A percentile compares a stretch with the other conserved stretches of the same genome.
Conservation (phyloP, 2,797 vertebrate species). For the Sebastes hubbsi region DNA sequence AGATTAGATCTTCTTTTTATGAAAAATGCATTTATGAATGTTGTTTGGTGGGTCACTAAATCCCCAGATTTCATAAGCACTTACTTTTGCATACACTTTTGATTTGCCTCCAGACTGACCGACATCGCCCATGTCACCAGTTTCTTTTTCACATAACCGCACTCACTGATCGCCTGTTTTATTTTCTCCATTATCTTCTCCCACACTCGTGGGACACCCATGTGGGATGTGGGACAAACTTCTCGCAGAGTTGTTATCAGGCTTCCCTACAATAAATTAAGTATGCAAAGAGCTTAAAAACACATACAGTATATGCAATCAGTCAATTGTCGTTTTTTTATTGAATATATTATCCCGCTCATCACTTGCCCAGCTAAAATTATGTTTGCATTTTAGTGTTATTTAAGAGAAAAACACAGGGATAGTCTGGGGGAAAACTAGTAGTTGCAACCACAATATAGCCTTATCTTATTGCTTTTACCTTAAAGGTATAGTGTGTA, state of each 20-base stretch:
- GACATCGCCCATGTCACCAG: constrained; percentile 90
- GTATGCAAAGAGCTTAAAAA: neutral
- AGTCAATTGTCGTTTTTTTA: neutral
- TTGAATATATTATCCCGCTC: neutral
- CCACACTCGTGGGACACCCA: constrained; percentile 92
- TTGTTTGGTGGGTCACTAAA: neutral
- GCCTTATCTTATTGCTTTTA: neutral
- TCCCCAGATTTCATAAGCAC: neutral
- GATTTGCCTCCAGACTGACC: constrained; percentile 84
- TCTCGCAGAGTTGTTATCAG: constrained; percentile 86
- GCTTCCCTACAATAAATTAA: constrained; percentile 78
- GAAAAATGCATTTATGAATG: neutral
- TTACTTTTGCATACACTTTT: constrained; percentile 79
- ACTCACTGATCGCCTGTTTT: constrained; percentile 82
- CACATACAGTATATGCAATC: neutral
- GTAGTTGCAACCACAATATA: neutral
- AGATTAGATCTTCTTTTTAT: neutral
- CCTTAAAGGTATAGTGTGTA: too few species aligned
- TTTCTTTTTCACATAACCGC: constrained; percentile 87
- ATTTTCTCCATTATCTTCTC: constrained; percentile 93
- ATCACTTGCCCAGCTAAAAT: neutral
- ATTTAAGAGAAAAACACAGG: neutral
- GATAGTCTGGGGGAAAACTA: neutral
- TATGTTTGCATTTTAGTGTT: neutral
- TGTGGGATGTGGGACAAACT: constrained; percentile 85